Conservation (phyloP, 2,888 invertebrate species). For the Pogonocherus hispidulus region DNA sequence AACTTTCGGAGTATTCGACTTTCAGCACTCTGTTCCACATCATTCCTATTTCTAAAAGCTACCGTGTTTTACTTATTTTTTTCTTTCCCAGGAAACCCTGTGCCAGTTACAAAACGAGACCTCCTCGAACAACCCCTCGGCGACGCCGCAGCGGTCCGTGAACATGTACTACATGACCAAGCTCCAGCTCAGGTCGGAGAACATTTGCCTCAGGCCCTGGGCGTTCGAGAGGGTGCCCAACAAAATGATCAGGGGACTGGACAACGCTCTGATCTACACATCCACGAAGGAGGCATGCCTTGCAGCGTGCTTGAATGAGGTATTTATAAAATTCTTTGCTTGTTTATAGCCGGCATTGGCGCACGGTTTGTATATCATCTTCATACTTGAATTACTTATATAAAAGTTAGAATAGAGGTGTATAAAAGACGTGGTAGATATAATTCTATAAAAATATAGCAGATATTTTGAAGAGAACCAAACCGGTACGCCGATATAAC, state of each 20-base stretch:
- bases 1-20: too few relatives aligned
- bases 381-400: too few relatives aligned
- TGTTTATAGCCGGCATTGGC: too few relatives aligned
- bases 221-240: constrained; percentile 94
- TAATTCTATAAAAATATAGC: too few relatives aligned
- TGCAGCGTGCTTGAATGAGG: constrained; percentile 93
- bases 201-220: constrained; percentile 93
- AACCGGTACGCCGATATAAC: too few relatives aligned
- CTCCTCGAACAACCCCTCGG: constrained; percentile 89
- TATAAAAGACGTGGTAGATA: too few relatives aligned
- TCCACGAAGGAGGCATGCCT: constrained; percentile 95
- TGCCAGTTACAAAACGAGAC: constrained; percentile 87
- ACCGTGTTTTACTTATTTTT: too few relatives aligned
- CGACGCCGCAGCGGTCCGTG: constrained; percentile 85
- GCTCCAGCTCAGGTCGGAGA: constrained; percentile 89
- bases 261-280: constrained; percentile 93
- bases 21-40: too few relatives aligned
- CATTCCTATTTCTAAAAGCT: too few relatives aligned
- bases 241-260: constrained; percentile 90
- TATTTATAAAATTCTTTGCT: constrained; percentile 61
- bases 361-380: too few relatives aligned
- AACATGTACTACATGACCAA: constrained; percentile 97
- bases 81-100: constrained; percentile 64
- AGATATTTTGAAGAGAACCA: too few relatives aligned
- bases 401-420: too few relatives aligned